These are phyloP conservation scores for Papilio xuthus DNA, from an alignment of 1,140 invertebrate genomes.

Conservation along the genomic window DNA sequence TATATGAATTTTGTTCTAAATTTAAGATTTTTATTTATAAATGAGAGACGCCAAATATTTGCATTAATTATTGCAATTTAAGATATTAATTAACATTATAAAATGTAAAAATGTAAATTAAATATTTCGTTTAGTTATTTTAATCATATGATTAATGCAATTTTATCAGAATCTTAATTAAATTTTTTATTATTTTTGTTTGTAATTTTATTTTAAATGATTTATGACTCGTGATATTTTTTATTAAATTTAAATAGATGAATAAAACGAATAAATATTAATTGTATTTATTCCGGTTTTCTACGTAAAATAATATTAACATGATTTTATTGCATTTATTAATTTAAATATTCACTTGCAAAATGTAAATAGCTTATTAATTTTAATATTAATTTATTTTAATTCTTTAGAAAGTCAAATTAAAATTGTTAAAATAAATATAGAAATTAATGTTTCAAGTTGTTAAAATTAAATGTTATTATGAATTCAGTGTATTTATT, in stretches of 20 bases:
- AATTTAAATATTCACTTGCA: neutral
- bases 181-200: no score
- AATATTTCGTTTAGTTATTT: no score
- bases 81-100: neutral
- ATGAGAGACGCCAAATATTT: neutral
- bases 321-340: neutral
- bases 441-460: neutral
- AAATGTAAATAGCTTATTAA: slow-evolving; percentile 6
- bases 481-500: neutral
- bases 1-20: neutral
- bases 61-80: neutral
- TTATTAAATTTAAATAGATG: no score
- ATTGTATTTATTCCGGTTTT: no score
- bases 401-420: neutral
- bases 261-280: no score
- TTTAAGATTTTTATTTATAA: neutral
- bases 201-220: no score
- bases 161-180: no score
- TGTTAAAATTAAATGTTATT: neutral
- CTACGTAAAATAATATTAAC: no score
- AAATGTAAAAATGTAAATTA: neutral
- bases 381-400: neutral
- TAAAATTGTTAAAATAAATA: neutral
- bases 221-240: no score
- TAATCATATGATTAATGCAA: no score